Conservation (phyloP, 2,888 invertebrate species). For the Marronus borbonicus region DNA sequence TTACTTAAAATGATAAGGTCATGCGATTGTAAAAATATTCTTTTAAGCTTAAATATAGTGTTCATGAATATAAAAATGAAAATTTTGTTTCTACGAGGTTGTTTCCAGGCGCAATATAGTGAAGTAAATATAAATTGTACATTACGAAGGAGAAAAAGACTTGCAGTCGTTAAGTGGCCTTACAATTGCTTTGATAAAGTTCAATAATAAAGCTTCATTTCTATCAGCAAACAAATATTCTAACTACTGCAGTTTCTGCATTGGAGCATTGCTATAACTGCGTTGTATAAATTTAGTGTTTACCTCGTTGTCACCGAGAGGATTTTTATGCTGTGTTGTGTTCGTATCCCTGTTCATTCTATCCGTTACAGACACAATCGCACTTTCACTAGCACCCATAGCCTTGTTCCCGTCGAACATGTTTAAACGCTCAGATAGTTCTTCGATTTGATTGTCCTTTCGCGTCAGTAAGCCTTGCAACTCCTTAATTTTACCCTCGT, state of each 20-base stretch:
- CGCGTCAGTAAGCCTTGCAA: slow-evolving; percentile 63
- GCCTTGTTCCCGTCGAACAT: neutral
- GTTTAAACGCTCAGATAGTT: slow-evolving; percentile 52
- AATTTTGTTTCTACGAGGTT: no score
- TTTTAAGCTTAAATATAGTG: no score
- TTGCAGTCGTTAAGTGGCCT: no score
- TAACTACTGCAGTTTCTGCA: neutral
- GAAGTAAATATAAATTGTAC: no score
- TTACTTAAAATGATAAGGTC: no score
- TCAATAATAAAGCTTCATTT: slow-evolving; percentile 3
- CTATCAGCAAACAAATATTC: neutral
- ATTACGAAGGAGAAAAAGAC: no score
- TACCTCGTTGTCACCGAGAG: slow-evolving; percentile 61
- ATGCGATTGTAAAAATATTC: no score
- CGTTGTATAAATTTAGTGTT: slow-evolving; percentile 4
- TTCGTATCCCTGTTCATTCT: slow-evolving; percentile 7
- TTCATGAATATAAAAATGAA: no score
- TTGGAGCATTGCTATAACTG: neutral
- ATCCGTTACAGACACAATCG: slow-evolving; percentile 27
- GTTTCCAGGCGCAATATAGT: no score
- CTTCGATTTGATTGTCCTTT: slow-evolving; percentile 57
- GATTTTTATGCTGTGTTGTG: slow-evolving; percentile 29
- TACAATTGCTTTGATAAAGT: no score
- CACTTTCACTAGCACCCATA: slow-evolving; percentile 31
- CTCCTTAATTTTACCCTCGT: slow-evolving; percentile 64